phyloP scores from a whole-genome alignment of 2,113 vertebrate genomes.

The Cryptomyrus ogoouensis region DNA sequence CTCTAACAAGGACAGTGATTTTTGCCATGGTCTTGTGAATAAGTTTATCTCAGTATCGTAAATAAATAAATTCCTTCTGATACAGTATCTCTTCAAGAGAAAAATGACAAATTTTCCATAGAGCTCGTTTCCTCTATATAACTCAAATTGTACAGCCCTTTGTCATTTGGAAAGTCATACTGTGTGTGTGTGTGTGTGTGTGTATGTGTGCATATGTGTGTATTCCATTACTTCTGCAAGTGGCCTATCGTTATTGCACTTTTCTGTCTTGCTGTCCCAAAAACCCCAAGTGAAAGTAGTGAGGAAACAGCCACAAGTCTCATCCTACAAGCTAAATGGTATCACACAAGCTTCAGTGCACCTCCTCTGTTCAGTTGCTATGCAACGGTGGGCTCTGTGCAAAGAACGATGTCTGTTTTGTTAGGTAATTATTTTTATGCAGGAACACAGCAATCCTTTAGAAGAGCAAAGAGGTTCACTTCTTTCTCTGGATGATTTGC shows the following conservation, averaged over 20 bases:
- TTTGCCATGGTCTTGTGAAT: neutral
- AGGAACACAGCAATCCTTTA: conserved; percentile 43
- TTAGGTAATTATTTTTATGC: conserved; percentile 59
- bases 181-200: neutral
- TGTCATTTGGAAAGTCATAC: neutral
- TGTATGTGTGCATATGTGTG: neutral
- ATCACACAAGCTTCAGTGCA: conserved; percentile 53
- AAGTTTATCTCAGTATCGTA: neutral
- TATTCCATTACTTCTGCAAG: neutral
- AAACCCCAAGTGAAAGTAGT: neutral
- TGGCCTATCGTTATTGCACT: neutral
- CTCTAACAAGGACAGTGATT: neutral
- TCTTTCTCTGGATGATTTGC: conserved; percentile 11
- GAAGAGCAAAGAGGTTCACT: conserved; percentile 12
- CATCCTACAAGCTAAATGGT: conserved; percentile 30
- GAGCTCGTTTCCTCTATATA: neutral
- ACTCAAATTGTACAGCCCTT: neutral
- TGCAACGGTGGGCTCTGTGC: conserved; percentile 55
- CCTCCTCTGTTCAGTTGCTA: conserved; percentile 65
- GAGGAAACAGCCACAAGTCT: neutral
- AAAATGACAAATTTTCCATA: neutral
- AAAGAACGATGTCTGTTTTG: conserved; percentile 40
- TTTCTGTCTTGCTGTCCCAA: too few species aligned
- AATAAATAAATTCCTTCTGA: neutral
- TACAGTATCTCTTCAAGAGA: neutral